These are phyloP conservation scores for Salminus brasiliensis DNA, from an alignment of 2,113 vertebrate species.

Conservation along the genomic window DNA sequence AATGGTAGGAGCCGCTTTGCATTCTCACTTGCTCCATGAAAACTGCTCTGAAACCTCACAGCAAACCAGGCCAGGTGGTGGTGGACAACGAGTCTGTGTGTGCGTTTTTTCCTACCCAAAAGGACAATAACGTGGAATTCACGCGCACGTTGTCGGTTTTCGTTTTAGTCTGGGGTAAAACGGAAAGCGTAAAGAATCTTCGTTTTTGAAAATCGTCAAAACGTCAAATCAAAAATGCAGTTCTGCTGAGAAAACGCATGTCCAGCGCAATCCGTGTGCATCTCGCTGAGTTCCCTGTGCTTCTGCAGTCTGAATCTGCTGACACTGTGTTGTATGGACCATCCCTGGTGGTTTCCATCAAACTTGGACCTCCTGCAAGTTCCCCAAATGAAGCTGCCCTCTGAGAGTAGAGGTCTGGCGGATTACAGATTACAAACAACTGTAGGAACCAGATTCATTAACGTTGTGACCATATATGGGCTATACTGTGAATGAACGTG, in stretches of 20 bases:
- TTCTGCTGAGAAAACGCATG: not conserved
- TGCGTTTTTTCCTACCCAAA: not conserved
- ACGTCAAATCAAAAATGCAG: too few species aligned
- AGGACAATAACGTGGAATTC: not conserved
- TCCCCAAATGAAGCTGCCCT: constrained; percentile 11
- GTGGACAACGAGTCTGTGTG: not conserved
- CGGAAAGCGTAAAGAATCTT: not conserved
- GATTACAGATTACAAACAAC: constrained; percentile 4
- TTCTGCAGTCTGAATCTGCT: not conserved
- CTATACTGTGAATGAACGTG: not conserved
- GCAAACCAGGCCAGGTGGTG: not conserved
- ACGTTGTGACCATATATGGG: not conserved
- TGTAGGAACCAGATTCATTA: constrained; percentile 4
- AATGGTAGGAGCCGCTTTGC: constrained; percentile 45
- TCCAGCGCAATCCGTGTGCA: not conserved
- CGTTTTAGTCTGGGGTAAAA: not conserved
- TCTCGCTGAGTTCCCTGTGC: not conserved
- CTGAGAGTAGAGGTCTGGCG: not conserved
- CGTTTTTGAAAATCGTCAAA: too few species aligned
- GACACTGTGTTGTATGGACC: constrained; percentile 10
- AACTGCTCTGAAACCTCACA: constrained; percentile 5
- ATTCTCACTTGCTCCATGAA: constrained; percentile 35
- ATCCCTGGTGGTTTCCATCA: not conserved
- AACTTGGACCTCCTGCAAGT: constrained; percentile 30
- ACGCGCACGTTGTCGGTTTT: not conserved